phyloP scores from a whole-genome alignment of 2,797 vertebrate species.

The Cyprinodon diabolis region DNA sequence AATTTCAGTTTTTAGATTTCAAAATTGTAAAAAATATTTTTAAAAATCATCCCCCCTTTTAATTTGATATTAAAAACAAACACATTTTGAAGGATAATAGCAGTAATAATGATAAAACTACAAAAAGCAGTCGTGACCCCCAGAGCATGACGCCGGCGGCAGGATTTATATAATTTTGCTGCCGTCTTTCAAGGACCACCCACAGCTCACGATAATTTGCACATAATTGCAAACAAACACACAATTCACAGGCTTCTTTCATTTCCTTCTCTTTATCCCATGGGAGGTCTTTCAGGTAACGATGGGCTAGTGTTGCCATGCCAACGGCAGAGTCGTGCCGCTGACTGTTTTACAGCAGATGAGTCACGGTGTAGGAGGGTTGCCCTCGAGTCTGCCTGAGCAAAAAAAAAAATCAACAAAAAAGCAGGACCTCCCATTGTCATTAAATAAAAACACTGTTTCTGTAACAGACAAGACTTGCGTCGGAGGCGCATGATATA shows the following conservation, averaged over 20 bases:
- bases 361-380: conserved; percentile 74
- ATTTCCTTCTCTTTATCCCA: conserved; percentile 64
- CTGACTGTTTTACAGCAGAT: conserved; percentile 60
- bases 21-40: background rate
- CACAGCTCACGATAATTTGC: conserved; percentile 44
- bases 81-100: background rate
- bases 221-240: conserved; percentile 48
- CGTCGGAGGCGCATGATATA: conserved; percentile 25
- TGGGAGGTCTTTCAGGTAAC: conserved; percentile 72
- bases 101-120: background rate
- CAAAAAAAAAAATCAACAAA: conserved; percentile 10
- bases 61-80: background rate
- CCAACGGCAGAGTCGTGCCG: conserved; percentile 65
- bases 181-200: conserved; percentile 55
- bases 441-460: conserved; percentile 38
- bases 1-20: background rate
- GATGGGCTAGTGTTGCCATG: conserved; percentile 67
- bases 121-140: conserved; percentile 41
- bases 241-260: conserved; percentile 37
- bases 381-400: conserved; percentile 53
- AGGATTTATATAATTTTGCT: conserved; percentile 52
- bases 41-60: background rate
- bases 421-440: conserved; percentile 54
- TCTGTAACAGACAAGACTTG: conserved; percentile 17
- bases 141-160: conserved; percentile 28